phyloP scores from a whole-genome alignment of 1,140 invertebrate species.

The Myzus persicae region DNA sequence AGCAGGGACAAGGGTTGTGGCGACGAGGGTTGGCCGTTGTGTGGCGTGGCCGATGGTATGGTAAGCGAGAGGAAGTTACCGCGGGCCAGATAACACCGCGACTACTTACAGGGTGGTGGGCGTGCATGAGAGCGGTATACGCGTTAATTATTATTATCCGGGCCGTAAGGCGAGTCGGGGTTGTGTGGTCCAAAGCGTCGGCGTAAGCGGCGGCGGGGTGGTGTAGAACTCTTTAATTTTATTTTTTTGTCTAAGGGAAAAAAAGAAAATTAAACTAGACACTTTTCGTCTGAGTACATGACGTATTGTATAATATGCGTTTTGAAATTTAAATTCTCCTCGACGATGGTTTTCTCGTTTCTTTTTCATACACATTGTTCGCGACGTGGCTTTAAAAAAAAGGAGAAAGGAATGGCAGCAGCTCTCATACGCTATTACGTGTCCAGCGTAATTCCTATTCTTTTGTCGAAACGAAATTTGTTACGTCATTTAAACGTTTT shows the following conservation, averaged over 20 bases:
- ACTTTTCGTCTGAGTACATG: conserved; percentile 1
- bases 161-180: background rate
- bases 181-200: background rate
- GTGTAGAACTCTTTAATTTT: background rate
- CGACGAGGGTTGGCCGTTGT: background rate
- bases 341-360: background rate
- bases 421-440: background rate
- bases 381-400: background rate
- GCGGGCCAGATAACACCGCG: background rate
- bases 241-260: background rate
- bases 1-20: no score
- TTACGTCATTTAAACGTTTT: conserved; percentile 27
- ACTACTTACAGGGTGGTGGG: background rate
- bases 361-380: background rate
- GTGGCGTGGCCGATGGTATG: background rate
- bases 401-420: background rate
- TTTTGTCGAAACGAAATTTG: background rate
- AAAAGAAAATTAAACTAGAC: conserved; percentile 23
- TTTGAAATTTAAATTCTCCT: conserved; percentile 19
- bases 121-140: background rate
- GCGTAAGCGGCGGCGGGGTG: fast-evolving
- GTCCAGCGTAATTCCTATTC: conserved; percentile 21
- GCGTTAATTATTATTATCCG: background rate
- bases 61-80: background rate
- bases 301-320: background rate